Base-by-base conservation (phyloP, 2,113 vertebrate genomes). In the Entomyzon cyanotis region DNA sequence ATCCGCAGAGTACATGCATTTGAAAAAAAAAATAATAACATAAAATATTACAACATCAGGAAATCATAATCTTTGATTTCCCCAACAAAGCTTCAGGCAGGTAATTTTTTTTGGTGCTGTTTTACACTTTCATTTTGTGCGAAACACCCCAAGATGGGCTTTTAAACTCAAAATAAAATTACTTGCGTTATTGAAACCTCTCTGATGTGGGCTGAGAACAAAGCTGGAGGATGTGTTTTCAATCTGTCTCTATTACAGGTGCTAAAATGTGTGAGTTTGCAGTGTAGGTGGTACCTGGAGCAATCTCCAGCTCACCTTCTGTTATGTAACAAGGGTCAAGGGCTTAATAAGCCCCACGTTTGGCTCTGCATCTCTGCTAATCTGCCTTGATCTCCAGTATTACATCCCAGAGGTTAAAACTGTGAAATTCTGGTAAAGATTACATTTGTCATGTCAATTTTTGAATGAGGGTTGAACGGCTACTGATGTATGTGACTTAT, bases 391-490 rank as follows among this genome's bases (percentile, higher is more conserved):
- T 81, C 70, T 88, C 33, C 42, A 42, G 1, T 90, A 42, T 84
- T 62, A 74, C 55, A 88, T 84, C 79, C n/a, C 33, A 52, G 88
- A 88, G 64, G 46, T 95, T 80, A 85, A 88, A 95, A 53, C 46
- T 46, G 4, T 87, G 85, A 71, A 85, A 90, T 71, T 62, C 0
- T 7, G 59, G 67, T 86, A 27, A 74, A 81, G 76, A 84, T 92
- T 71, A 27, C 52, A 17, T 70, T 75, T 95, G 94, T 97, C 89
- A 78, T 64, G 68, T 93, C 73, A 44, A 24, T 92, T 87, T 90
- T 89, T 67, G 47, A 50, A 9, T 8, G 35, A 83, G 65, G 55
- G 11, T 42, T 81, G 84, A 78, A 7, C 12, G 12, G 42, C 78
- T 62, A 28, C 35, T 92, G 88, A 46, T 83, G 35, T 21, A n/a